A percentile compares a stretch with the other conserved stretches of the same genome.
These are phyloP conservation scores for Dysdera silvatica DNA, from an alignment of 1,140 invertebrate genomes.

Conservation along the genomic window DNA sequence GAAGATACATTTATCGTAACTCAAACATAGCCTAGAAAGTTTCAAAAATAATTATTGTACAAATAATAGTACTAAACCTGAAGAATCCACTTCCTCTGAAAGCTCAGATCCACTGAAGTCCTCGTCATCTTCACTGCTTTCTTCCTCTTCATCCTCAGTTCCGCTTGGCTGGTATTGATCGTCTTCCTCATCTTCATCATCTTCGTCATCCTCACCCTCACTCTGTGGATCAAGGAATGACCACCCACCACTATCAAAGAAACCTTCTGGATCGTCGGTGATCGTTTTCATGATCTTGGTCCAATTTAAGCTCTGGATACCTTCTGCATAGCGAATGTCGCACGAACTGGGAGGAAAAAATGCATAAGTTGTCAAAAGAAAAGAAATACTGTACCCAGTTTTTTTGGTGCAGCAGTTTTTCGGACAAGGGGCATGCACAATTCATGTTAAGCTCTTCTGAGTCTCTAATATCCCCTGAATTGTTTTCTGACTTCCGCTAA, in stretches of 20 bases:
- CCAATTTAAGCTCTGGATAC: slow-evolving; percentile 98
- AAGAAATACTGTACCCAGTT: too few relatives aligned
- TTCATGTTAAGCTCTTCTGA: too few relatives aligned
- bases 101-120: slow-evolving; percentile 39
- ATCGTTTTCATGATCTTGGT: slow-evolving; percentile 99
- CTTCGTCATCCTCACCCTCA: slow-evolving; percentile 60
- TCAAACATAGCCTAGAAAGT: too few relatives aligned
- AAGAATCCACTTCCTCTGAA: slow-evolving; percentile 20
- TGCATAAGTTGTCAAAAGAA: too few relatives aligned
- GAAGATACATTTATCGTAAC: too few relatives aligned
- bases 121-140: slow-evolving; percentile 33
- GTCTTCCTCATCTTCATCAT: slow-evolving; percentile 54
- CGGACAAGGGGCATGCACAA: too few relatives aligned
- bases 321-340: slow-evolving; percentile 95
- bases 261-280: slow-evolving; percentile 94
- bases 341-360: slow-evolving; percentile 61
- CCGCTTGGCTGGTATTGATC: slow-evolving; percentile 53
- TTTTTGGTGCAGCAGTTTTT: too few relatives aligned
- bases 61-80: too few relatives aligned
- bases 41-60: too few relatives aligned
- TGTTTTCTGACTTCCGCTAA: too few relatives aligned
- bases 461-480: too few relatives aligned
- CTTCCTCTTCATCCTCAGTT: slow-evolving; percentile 40
- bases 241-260: slow-evolving; percentile 98
- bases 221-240: slow-evolving; percentile 93